Evolutionary conservation across 2,113 vertebrate genomes (phyloP), one percentile per base, ranked within the genome.

Genomic region (Eolophus roseicapilla): DNA sequence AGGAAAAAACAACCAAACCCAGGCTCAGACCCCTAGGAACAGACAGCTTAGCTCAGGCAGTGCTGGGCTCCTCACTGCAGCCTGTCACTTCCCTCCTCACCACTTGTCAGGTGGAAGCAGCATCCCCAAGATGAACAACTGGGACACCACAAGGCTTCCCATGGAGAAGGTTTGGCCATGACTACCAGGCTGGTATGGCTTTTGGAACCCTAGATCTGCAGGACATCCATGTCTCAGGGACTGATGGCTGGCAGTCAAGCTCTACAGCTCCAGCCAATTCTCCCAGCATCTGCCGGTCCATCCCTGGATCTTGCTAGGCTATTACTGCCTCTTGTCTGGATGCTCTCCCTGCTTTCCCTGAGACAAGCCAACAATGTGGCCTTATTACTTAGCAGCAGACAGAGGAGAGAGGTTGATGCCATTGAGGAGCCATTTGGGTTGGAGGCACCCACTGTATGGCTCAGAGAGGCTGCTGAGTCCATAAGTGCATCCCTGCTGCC

Each of bases 321-420:
- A 20, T 65, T 7, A 44, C 37, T 53, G 59, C n/a, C 60, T 90
- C 37, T 65, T 82, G 37, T 75, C n/a, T 70, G 68, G 23, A 69
- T 29, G 41, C 23, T 73, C 39, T 47, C 80, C 59, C 59, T 80
- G 25, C 67, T 68, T 55, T 43, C 63, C 25, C 47, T 2, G 3
- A 46, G 46, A 44, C 17, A 55, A 79, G 6, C 25, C 20, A 21
- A 52, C 69, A 62, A 0, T 0, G 0, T 24, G 25, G 19, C 57
- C 17, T 69, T 35, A 52, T 0, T 6, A 53, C 28, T 47, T 21
- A 53, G 90, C 28, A 79, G 79, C 55, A 49, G 50, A 27, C 4
- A 5, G 59, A 76, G 35, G n/a, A 68, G 39, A 50, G 47, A 33
- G 18, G 21, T 1, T 33, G 57, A 60, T 68, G 12, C 39, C 19